phyloP scores from a whole-genome alignment of 2,113 vertebrate species.

The Spea multiplicata region DNA sequence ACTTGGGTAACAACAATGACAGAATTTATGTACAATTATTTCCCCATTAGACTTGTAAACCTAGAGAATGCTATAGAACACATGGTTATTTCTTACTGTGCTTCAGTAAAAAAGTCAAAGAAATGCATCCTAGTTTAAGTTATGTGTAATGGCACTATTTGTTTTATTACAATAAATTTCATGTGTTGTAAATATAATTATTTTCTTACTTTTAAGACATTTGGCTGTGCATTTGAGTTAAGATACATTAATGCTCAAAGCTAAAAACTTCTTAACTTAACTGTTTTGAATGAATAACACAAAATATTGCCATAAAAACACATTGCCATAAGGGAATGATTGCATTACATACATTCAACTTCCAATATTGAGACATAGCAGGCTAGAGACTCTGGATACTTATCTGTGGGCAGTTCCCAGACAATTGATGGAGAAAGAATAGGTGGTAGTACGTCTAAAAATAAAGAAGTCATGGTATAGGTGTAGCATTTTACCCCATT shows the following conservation, averaged over 20 bases:
- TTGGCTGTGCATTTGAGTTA: not conserved
- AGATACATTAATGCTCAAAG: not conserved
- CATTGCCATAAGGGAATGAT: no score
- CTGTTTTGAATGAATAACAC: no score
- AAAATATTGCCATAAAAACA: no score
- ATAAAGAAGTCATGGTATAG: no score
- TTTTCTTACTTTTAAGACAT: not conserved
- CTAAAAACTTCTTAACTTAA: no score
- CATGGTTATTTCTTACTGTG: not conserved
- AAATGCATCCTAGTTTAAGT: not conserved
- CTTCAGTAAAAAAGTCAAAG: not conserved
- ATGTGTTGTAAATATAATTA: not conserved
- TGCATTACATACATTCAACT: no score
- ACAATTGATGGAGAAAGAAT: no score
- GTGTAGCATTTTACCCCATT: no score
- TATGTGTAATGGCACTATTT: not conserved
- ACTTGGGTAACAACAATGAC: constrained; percentile 5
- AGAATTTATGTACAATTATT: constrained; percentile 49
- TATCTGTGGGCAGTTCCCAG: no score
- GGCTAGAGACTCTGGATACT: no score
- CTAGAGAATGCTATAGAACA: not conserved
- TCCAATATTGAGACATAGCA: no score
- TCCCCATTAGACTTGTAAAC: constrained; percentile 37
- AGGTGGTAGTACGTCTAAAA: no score
- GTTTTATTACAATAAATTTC: not conserved